Evolutionary conservation across 2,797 vertebrate genomes (phyloP).

Genomic region (Paedocypris micromegethes): DNA sequence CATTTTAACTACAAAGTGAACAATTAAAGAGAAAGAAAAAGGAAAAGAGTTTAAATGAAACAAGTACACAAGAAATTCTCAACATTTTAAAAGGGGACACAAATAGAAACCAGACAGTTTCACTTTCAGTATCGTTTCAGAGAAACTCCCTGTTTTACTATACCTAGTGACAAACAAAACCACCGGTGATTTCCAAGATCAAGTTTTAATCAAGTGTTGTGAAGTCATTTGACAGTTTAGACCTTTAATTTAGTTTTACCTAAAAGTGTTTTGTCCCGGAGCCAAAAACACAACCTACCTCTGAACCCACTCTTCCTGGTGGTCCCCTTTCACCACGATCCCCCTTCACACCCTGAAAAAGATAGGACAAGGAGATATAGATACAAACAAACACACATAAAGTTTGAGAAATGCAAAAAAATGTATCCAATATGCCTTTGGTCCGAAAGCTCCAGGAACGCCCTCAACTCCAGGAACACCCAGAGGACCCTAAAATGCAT

Average conservation of each 20-base stretch:
- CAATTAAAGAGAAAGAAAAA: no score
- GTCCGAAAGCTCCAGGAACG: conserved; percentile 55
- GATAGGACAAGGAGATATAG: background rate
- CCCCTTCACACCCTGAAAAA: conserved; percentile 62
- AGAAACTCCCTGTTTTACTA: background rate
- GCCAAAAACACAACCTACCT: conserved; percentile 53
- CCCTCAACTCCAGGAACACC: conserved; percentile 59
- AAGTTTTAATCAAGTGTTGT: no score
- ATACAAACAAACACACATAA: background rate
- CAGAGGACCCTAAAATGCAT: conserved; percentile 51
- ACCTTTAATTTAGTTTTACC: no score
- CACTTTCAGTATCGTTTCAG: conserved; percentile 31
- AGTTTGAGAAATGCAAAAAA: background rate
- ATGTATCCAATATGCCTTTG: conserved; percentile 43
- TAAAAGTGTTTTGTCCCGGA: background rate
- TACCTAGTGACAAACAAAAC: background rate
- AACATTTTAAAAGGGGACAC: background rate
- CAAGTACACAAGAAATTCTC: no score
- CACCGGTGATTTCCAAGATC: conserved; percentile 9
- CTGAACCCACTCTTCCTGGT: conserved; percentile 55
- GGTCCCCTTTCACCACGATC: conserved; percentile 59
- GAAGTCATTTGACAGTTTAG: no score
- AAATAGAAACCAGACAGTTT: conserved; percentile 33
- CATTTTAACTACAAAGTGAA: no score
- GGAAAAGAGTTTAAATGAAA: background rate